A percentile compares a stretch with the other conserved stretches of the same genome.
These are phyloP conservation scores for Nysson spinosus DNA, from an alignment of 2,888 invertebrate genomes.

Conservation along the genomic window DNA sequence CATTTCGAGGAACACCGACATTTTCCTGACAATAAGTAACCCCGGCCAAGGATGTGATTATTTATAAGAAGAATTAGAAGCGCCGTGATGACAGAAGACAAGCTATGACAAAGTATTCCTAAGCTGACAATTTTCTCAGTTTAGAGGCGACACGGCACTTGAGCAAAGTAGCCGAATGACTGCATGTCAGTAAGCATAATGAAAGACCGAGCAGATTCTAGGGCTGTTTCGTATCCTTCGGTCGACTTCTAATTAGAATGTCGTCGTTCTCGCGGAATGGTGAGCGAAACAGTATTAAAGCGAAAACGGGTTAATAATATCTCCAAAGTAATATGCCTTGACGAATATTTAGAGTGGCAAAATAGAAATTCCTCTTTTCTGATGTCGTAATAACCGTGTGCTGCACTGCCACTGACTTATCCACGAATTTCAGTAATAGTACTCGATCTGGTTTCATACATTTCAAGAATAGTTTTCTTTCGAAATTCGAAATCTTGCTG, in stretches of 20 bases:
- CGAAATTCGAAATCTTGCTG: no score
- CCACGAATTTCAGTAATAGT: no score
- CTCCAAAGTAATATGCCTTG: neutral
- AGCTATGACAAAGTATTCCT: neutral
- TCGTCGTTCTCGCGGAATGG: constrained; percentile 9
- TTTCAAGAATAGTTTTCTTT: neutral
- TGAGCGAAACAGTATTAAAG: constrained; percentile 11
- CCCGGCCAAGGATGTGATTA: no score
- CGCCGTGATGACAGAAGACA: no score
- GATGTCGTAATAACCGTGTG: no score
- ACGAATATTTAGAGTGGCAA: constrained; percentile 10
- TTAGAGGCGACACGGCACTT: neutral
- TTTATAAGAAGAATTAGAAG: no score
- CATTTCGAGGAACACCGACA: no score
- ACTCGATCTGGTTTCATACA: neutral
- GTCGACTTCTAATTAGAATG: constrained; percentile 42
- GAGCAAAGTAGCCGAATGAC: constrained; percentile 12
- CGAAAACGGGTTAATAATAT: constrained; percentile 36
- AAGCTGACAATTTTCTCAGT: constrained; percentile 15
- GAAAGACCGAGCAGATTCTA: constrained; percentile 39
- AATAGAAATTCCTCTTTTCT: constrained; percentile 3
- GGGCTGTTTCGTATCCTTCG: constrained; percentile 2
- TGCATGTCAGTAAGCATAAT: constrained; percentile 37
- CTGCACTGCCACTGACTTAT: no score
- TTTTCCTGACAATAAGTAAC: no score